Conservation (phyloP, 2,888 invertebrate species). For the Isoperla grammatica region DNA sequence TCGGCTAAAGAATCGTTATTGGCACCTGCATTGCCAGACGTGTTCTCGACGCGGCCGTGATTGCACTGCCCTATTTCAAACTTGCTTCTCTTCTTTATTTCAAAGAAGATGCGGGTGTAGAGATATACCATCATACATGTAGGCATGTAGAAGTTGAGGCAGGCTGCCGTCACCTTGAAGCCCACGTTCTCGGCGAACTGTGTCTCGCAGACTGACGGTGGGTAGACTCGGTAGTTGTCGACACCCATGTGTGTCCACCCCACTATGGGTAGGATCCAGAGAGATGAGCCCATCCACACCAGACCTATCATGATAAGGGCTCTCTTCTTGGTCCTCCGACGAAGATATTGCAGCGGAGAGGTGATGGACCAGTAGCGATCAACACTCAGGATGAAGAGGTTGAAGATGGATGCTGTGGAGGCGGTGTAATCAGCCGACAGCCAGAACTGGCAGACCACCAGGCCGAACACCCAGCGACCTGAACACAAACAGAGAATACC, state of each 20-base stretch:
- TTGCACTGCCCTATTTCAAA: slow-evolving; percentile 30
- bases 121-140: slow-evolving; percentile 46
- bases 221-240: slow-evolving; percentile 33
- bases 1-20: slow-evolving; percentile 25
- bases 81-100: slow-evolving; percentile 43
- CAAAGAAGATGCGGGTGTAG: slow-evolving; percentile 46
- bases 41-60: slow-evolving; percentile 17
- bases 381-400: slow-evolving; percentile 47
- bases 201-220: slow-evolving; percentile 44
- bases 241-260: slow-evolving; percentile 44
- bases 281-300: slow-evolving; percentile 45
- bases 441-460: slow-evolving; percentile 51
- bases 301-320: slow-evolving; percentile 47
- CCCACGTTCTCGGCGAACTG: slow-evolving; percentile 46
- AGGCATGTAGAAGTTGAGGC: slow-evolving; percentile 49
- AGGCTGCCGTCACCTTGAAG: slow-evolving; percentile 47
- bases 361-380: slow-evolving; percentile 50
- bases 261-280: slow-evolving; percentile 48
- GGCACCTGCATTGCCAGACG: not conserved
- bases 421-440: slow-evolving; percentile 53
- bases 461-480: slow-evolving; percentile 47
- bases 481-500: slow-evolving; percentile 9
- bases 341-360: slow-evolving; percentile 46
- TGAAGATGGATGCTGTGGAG: slow-evolving; percentile 53
- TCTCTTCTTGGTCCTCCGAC: slow-evolving; percentile 45